A percentile compares a stretch with the other conserved stretches of the same genome.
phyloP scores from a whole-genome alignment of 1,140 invertebrate species.

The Drosophila ercepeae region DNA sequence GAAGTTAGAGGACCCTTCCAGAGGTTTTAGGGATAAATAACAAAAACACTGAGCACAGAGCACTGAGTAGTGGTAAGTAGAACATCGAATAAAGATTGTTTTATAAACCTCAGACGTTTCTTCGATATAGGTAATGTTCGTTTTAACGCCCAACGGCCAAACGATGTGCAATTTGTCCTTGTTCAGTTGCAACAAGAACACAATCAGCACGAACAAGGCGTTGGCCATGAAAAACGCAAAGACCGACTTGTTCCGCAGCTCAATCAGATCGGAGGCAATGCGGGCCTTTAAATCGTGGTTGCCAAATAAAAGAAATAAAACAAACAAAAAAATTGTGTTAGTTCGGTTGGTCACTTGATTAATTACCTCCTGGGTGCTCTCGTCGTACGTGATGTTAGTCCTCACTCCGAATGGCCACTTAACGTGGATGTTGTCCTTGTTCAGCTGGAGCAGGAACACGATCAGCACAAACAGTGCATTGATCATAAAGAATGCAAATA shows the following conservation, averaged over 20 bases:
- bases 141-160: slow-evolving; percentile 97
- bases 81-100: slow-evolving; percentile 32
- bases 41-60: slow-evolving; percentile 35
- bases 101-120: slow-evolving; percentile 92
- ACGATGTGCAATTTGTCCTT: slow-evolving; percentile 97
- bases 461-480: slow-evolving; percentile 99
- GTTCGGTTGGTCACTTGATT: slow-evolving; percentile 60
- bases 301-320: slow-evolving; percentile 49
- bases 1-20: slow-evolving; percentile 60
- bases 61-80: slow-evolving; percentile 39
- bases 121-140: slow-evolving; percentile 96
- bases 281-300: slow-evolving; percentile 85
- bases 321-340: slow-evolving; percentile 68
- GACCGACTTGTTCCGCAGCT: slow-evolving; percentile 97
- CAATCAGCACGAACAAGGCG: slow-evolving; percentile 98
- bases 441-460: slow-evolving; percentile 98
- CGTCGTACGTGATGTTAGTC: slow-evolving; percentile 96
- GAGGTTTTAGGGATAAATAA: slow-evolving; percentile 38
- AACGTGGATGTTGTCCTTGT: slow-evolving; percentile 96
- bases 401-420: slow-evolving; percentile 97
- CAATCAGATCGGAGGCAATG: slow-evolving; percentile 94
- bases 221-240: slow-evolving; percentile 99
- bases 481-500: slow-evolving; percentile 98
- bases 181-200: slow-evolving; percentile 98
- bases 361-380: slow-evolving; percentile 94